Evolutionary conservation across 2,888 invertebrate genomes (phyloP).

Genomic region (Caenorhabditis sulstoni): DNA sequence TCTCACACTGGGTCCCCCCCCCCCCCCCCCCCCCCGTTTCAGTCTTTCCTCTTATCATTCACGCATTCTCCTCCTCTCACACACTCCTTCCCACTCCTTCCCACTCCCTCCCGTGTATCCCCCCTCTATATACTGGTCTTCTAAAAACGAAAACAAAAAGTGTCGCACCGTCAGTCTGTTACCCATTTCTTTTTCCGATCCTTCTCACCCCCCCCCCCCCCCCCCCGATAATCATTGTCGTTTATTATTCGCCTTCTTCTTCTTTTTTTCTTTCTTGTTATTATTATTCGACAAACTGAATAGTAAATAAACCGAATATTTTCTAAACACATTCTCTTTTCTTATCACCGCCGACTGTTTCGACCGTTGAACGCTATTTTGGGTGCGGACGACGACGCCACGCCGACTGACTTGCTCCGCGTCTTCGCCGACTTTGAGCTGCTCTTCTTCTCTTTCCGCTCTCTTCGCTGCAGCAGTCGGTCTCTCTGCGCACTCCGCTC

Average conservation of each 20-base stretch:
- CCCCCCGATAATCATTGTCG: background rate
- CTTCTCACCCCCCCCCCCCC: too few relatives aligned
- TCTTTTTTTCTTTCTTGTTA: background rate
- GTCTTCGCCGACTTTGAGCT: slow-evolving; percentile 8
- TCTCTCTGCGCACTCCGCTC: slow-evolving; percentile 74
- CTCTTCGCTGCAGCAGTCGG: slow-evolving; percentile 66
- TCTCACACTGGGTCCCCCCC: slow-evolving; percentile 1
- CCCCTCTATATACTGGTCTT: slow-evolving; percentile 37
- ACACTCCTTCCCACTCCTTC: background rate
- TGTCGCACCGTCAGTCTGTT: background rate
- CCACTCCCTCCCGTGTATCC: slow-evolving; percentile 42
- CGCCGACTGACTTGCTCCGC: slow-evolving; percentile 55
- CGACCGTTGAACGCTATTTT: slow-evolving; percentile 47
- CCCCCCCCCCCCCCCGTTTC: background rate
- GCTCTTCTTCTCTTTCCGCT: slow-evolving; percentile 48
- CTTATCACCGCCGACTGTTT: slow-evolving; percentile 40
- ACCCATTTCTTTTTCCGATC: too few relatives aligned
- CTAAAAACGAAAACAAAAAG: slow-evolving; percentile 26
- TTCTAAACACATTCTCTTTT: slow-evolving; percentile 5
- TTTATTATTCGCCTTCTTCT: slow-evolving; percentile 3
- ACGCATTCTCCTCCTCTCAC: slow-evolving; percentile 6
- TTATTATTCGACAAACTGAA: slow-evolving; percentile 4
- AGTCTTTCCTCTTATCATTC: slow-evolving; percentile 2
- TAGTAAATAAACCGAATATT: slow-evolving; percentile 34
- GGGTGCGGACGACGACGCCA: slow-evolving; percentile 35